Evolutionary conservation across 2,113 vertebrate genomes (phyloP).

Genomic region (Oreocharis arfaki): DNA sequence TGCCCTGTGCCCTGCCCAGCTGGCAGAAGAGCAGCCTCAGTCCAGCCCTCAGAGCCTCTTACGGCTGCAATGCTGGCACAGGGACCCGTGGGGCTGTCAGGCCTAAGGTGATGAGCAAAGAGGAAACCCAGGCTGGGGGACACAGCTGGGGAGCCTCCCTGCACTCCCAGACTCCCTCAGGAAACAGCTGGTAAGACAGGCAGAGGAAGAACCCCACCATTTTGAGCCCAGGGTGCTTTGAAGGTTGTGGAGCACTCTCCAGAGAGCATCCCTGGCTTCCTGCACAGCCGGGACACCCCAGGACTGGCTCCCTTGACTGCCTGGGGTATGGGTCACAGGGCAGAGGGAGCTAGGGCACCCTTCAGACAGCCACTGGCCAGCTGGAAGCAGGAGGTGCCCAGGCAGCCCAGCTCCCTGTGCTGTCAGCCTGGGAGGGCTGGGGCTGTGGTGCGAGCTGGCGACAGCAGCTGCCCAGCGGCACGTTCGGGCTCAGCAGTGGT

Average conservation of each 20-base stretch:
- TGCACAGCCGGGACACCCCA: neutral
- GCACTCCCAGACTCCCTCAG: neutral
- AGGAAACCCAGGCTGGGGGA: neutral
- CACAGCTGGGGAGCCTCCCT: neutral
- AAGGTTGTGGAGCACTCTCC: neutral
- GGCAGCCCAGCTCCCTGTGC: neutral
- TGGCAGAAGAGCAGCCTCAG: neutral
- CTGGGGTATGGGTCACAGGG: rapidly evolving
- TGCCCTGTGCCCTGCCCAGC: neutral
- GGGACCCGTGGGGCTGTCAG: neutral
- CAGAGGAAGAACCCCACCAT: neutral
- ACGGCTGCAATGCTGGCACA: rapidly evolving
- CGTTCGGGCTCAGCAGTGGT: neutral
- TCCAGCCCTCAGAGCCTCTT: neutral
- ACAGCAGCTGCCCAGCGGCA: neutral
- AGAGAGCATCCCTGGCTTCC: neutral
- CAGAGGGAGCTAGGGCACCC: neutral
- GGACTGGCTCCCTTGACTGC: neutral
- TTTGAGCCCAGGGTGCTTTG: neutral
- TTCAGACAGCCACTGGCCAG: neutral
- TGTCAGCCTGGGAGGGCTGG: neutral
- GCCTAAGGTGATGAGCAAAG: neutral
- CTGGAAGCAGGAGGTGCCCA: neutral
- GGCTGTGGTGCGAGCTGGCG: neutral
- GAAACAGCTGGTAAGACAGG: neutral